phyloP scores from a whole-genome alignment of 2,113 vertebrate genomes.

The Lucifuga dentata region DNA sequence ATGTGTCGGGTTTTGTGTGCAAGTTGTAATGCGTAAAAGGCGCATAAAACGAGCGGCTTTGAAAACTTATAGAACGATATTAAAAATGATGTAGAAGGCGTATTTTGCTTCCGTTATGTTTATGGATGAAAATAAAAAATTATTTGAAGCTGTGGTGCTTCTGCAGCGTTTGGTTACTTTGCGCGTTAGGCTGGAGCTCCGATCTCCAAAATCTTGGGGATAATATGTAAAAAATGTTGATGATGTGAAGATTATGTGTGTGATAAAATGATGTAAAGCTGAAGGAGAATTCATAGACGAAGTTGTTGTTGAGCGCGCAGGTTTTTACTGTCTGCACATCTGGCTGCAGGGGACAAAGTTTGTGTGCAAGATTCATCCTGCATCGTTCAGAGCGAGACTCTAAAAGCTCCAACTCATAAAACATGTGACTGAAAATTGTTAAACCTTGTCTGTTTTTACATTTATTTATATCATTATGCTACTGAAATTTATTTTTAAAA shows the following conservation, averaged over 20 bases:
- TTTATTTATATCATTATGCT: background rate
- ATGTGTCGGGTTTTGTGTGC: background rate
- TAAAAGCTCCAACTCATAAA: conserved; percentile 24
- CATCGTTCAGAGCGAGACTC: conserved; percentile 9
- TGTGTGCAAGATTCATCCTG: conserved; percentile 40
- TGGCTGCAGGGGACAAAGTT: conserved; percentile 72
- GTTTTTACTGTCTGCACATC: conserved; percentile 59
- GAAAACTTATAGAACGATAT: conserved; percentile 28
- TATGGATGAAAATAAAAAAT: background rate
- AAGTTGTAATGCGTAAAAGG: conserved; percentile 39
- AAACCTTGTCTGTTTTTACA: conserved; percentile 19
- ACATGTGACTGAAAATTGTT: conserved; percentile 8
- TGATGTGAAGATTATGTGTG: background rate
- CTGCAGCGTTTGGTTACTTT: background rate
- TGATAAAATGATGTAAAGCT: background rate
- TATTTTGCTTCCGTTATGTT: background rate
- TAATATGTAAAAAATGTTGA: background rate
- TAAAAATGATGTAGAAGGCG: conserved; percentile 9
- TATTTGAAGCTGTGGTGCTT: background rate
- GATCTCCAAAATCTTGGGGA: background rate
- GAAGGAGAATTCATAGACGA: background rate
- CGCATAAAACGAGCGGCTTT: background rate
- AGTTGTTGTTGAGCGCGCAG: background rate
- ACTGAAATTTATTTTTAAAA: background rate
- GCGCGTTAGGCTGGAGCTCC: conserved; percentile 3